Base-by-base conservation (phyloP, 2,113 vertebrate species). In the Pardalotus punctatus region DNA sequence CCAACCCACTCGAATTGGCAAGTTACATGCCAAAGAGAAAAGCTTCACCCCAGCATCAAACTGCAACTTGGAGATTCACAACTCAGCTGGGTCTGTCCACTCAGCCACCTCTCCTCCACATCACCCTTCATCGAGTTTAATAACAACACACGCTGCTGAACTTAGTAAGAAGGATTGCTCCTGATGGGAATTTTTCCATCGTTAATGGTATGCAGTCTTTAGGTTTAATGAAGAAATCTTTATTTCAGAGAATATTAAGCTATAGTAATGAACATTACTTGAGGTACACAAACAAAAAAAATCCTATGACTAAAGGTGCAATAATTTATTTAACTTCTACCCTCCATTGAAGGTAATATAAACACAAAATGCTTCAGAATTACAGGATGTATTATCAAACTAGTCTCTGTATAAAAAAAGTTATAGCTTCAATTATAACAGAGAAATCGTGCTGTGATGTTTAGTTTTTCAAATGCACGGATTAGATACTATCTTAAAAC, bases 311-410 rank as follows among this genome's bases (percentile, higher is more conserved):
- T 97, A 97, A 95, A 43, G 94, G 96, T 87, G 96, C 91, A 97
- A 98, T 98, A 98, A 98, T 96, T 98, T 98, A 98, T 97, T 95
- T 95, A 92, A 96, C 71, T 92, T 94, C 97, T 96, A 91, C 78
- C 94, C 95, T 97, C 96, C 67, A 88, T 31, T 93, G 96, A 98
- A 97, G 94, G 96, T 94, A 96, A 96, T 86, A 97, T 89, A 98
- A 94, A 97, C 96, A 97, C 73, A 97, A 92, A 96, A 97, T 70
- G 93, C 94, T 95, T 96, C 93, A 84, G 96, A 96, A 96, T 96
- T 97, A 98, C 85, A 97, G 89, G 88, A 93, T 95, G 81, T 94
- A 96, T 96, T 97, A 97, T 86, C 96, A 97, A 97, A 97, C 96
- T 96, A 97, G 90, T 89, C 83, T 95, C 95, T 97, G 86, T 97